Base-by-base conservation (phyloP, 2,113 vertebrate genomes). In the Phaethon lepturus region DNA sequence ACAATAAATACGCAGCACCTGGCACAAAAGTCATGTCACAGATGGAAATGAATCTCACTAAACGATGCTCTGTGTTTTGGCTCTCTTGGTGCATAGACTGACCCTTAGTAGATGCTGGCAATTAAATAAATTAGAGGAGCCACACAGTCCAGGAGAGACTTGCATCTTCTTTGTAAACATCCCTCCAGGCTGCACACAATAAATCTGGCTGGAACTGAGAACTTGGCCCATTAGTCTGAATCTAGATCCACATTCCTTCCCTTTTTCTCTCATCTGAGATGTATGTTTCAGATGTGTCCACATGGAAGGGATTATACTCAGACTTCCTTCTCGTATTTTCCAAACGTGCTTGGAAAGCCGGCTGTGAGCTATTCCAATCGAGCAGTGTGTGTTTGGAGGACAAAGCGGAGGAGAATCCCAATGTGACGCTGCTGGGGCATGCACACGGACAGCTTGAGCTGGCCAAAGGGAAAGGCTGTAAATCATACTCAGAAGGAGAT, bases 401-500 rank as follows among this genome's bases (percentile, higher is more conserved):
- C 92, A 76, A 84, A 96, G 90, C 13, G 44, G 93, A 97, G 93
- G 95, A 96, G 97, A 98, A 97, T 98, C 97, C 96, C 97, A 95
- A 85, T 50, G 96, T 97, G 95, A 96, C 19, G 69, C 95, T 92
- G 74, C 86, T 6, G n/a, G 94, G 80, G 90, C 87, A 28, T 24
- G 81, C 92, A 83, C 96, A 77, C 3, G 95, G 98, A 95, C 96
- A 93, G 97, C 94, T 84, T 53, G 53, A 98, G 96, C 94, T 1
- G 8, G 91, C 97, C 97, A 93, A 83, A 93, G 95, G 93, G 95
- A 98, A 83, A 96, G 96, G 95, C 87, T 98, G 97, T 98, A 98
- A 98, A 98, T 98, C 98, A 98, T 91, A 73, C 95, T 97, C 91
- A 11, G 71, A 98, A 98, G 95, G 95, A 98, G 98, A 99, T 96